Conservation (phyloP, 1,140 invertebrate genomes). For the Caenorhabditis briggsae region DNA sequence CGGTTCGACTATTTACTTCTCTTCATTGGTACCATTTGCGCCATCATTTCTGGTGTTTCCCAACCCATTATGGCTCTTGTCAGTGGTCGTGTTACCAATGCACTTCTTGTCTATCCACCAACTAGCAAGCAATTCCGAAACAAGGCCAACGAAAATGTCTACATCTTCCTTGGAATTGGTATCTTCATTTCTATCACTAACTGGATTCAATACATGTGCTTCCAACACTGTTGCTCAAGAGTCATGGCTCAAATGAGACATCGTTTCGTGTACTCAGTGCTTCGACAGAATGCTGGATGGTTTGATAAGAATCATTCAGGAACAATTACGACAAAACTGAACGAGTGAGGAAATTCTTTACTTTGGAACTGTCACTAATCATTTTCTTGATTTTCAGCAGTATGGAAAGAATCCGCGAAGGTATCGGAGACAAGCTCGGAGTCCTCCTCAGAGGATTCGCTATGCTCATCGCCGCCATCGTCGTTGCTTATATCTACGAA, state of each 20-base stretch:
- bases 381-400: slow-evolving; percentile 82
- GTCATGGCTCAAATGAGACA: slow-evolving; percentile 83
- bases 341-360: slow-evolving; percentile 84
- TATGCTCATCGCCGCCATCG: slow-evolving; percentile 68
- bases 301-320: slow-evolving; percentile 89
- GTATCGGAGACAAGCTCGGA: slow-evolving; percentile 88
- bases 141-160: slow-evolving; percentile 67
- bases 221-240: slow-evolving; percentile 78
- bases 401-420: slow-evolving; percentile 89
- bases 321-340: slow-evolving; percentile 88
- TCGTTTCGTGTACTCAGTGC: slow-evolving; percentile 83
- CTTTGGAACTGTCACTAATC: slow-evolving; percentile 8
- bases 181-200: slow-evolving; percentile 59
- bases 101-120: slow-evolving; percentile 63
- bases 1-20: slow-evolving; percentile 68
- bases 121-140: slow-evolving; percentile 61
- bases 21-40: slow-evolving; percentile 62
- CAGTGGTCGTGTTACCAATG: slow-evolving; percentile 62
- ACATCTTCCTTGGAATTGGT: slow-evolving; percentile 68
- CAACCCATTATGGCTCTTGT: slow-evolving; percentile 60
- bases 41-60: slow-evolving; percentile 68
- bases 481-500: slow-evolving; percentile 69
- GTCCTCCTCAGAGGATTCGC: slow-evolving; percentile 82
- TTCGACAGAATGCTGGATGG: slow-evolving; percentile 91
- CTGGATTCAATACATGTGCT: slow-evolving; percentile 76